phyloP scores from a whole-genome alignment of 2,797 vertebrate species.

The Pipistrellus nathusii region DNA sequence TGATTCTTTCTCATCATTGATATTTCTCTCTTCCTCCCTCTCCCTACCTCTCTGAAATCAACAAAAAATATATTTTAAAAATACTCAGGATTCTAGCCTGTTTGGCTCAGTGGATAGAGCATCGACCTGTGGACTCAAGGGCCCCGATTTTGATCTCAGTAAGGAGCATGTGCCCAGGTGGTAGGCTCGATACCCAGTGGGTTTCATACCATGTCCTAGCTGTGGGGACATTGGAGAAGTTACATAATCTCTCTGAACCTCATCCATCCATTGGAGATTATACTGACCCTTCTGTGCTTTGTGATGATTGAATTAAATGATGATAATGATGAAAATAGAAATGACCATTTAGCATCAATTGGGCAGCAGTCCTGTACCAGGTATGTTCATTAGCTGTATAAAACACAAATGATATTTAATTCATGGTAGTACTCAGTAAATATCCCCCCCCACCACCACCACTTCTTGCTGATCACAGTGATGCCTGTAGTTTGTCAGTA shows the following conservation, averaged over 20 bases:
- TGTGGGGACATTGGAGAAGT: background rate
- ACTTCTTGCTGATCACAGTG: background rate
- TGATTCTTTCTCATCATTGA: too few species aligned
- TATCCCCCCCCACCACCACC: background rate
- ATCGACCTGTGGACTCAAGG: background rate
- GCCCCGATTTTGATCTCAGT: too few species aligned
- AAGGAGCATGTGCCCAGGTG: too few species aligned
- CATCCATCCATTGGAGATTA: constrained; percentile 24
- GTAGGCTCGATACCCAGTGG: background rate
- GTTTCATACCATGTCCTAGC: background rate
- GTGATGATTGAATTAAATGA: constrained; percentile 16
- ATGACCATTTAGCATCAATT: background rate
- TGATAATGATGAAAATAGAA: constrained; percentile 28
- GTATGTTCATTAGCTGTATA: background rate
- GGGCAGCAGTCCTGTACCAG: background rate
- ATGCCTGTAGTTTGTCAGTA: background rate
- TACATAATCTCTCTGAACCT: background rate
- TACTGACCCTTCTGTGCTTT: background rate
- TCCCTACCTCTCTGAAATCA: too few species aligned
- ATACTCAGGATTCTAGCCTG: too few species aligned
- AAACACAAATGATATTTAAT: constrained; percentile 21
- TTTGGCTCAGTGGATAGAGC: background rate
- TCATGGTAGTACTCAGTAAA: background rate
- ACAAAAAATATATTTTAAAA: too few species aligned
- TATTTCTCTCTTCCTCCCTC: too few species aligned